Evolutionary conservation across 2,113 vertebrate genomes (phyloP).

Genomic region (Spea multiplicata): DNA sequence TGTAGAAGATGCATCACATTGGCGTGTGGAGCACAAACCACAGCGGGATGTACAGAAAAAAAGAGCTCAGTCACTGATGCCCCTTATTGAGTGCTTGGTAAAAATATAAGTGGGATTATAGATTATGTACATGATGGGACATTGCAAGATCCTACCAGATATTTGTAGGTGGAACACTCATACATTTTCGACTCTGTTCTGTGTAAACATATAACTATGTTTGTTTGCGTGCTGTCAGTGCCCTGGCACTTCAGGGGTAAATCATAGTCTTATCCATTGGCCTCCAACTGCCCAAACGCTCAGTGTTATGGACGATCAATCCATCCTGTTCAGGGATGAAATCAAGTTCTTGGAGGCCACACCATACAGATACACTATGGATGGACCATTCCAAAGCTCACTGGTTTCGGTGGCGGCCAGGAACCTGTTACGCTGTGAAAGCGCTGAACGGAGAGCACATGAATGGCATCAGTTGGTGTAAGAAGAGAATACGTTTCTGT

Average conservation of each 20-base stretch:
- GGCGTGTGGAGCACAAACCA: background rate
- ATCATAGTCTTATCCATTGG: too few relatives aligned
- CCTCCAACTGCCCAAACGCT: background rate
- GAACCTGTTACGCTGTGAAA: slow-evolving; percentile 17
- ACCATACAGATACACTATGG: slow-evolving; percentile 35
- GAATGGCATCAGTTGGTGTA: slow-evolving; percentile 44
- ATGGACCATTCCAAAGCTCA: slow-evolving; percentile 25
- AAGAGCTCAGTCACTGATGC: background rate
- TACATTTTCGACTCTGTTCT: too few relatives aligned
- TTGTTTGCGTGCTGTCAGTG: too few relatives aligned
- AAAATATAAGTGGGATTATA: too few relatives aligned
- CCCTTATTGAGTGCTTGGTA: too few relatives aligned
- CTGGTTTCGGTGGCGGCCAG: background rate
- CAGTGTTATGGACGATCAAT: slow-evolving; percentile 51
- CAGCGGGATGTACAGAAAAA: background rate
- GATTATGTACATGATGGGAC: too few relatives aligned
- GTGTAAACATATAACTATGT: too few relatives aligned
- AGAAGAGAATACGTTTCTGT: slow-evolving; percentile 21
- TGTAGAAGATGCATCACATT: background rate
- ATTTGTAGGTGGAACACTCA: too few relatives aligned
- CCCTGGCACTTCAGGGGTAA: too few relatives aligned
- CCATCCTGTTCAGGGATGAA: slow-evolving; percentile 60
- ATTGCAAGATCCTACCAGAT: too few relatives aligned
- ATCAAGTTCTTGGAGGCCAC: slow-evolving; percentile 43
- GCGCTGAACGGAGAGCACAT: slow-evolving; percentile 40